Percentiles rank a stretch among this genome's conserved stretches.
These are phyloP conservation scores for Aethes cnicana DNA, from an alignment of 2,888 invertebrate genomes.

Conservation along the genomic window DNA sequence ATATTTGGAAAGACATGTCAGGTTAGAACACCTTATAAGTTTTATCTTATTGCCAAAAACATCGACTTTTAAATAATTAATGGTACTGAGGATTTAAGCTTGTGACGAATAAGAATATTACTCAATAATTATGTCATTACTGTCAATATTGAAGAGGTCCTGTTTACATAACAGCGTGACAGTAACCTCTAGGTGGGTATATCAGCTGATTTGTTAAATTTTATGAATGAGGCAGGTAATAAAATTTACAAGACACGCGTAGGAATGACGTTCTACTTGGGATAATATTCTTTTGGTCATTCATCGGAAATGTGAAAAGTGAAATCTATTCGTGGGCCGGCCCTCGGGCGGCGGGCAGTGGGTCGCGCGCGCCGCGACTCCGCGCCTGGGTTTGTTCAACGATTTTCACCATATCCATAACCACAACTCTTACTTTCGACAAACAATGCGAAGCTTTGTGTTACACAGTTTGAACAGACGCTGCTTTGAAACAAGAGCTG, in stretches of 20 bases:
- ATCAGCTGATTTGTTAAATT: slow-evolving; percentile 49
- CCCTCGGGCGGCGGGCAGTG: slow-evolving; percentile 57
- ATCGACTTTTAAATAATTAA: slow-evolving; percentile 6
- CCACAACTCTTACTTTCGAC: slow-evolving; percentile 74
- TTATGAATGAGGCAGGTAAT: slow-evolving; percentile 35
- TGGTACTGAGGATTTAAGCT: background rate
- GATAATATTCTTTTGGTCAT: slow-evolving; percentile 42
- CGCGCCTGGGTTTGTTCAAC: slow-evolving; percentile 69
- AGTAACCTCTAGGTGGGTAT: slow-evolving; percentile 55
- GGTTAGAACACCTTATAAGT: slow-evolving; percentile 55
- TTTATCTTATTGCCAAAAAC: slow-evolving; percentile 15
- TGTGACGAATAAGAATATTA: background rate
- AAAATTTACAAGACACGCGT: background rate
- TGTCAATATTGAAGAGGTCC: slow-evolving; percentile 39
- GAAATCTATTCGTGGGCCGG: slow-evolving; percentile 57
- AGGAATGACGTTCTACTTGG: slow-evolving; percentile 13
- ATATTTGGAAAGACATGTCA: slow-evolving; percentile 80
- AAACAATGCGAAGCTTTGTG: slow-evolving; percentile 50
- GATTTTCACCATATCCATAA: slow-evolving; percentile 69
- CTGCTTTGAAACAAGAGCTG: background rate
- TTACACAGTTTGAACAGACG: slow-evolving; percentile 6
- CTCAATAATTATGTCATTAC: slow-evolving; percentile 37
- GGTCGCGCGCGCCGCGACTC: slow-evolving; percentile 62
- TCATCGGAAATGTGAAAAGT: slow-evolving; percentile 70
- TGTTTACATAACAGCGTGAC: slow-evolving; percentile 64